Conservation (phyloP, 2,888 invertebrate genomes). For the Podabrus alpinus region DNA sequence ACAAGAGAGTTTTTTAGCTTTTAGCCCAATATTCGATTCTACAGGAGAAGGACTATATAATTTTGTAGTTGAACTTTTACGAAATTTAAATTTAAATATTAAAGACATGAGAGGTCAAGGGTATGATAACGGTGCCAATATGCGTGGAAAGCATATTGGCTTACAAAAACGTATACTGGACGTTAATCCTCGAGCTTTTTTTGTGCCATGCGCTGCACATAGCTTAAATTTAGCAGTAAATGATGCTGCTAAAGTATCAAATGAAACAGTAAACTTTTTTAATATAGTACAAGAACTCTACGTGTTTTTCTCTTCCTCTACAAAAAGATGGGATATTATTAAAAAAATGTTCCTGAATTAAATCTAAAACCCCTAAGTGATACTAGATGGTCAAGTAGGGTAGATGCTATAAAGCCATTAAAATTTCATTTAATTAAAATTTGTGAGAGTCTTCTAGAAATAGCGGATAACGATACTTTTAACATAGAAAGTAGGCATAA, state of each 20-base stretch:
- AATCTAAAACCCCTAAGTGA: slow-evolving; percentile 5
- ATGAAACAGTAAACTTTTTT: slow-evolving; percentile 28
- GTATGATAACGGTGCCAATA: too few species aligned
- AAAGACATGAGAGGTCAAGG: too few species aligned
- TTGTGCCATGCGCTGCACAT: too few species aligned
- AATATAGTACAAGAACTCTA: slow-evolving; percentile 32
- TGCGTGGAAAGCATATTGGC: too few species aligned
- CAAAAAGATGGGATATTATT: slow-evolving; percentile 14
- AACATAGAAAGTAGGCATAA: too few species aligned
- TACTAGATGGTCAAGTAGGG: slow-evolving; percentile 15
- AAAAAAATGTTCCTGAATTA: not conserved
- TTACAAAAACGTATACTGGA: too few species aligned
- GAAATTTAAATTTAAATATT: not conserved
- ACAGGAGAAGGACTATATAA: not conserved
- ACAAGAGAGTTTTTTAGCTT: not conserved
- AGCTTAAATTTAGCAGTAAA: too few species aligned
- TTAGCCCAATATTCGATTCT: not conserved
- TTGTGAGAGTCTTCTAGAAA: not conserved
- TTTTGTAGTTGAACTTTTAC: not conserved
- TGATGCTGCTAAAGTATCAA: slow-evolving; percentile 9
- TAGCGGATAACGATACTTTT: too few species aligned
- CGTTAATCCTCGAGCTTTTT: too few species aligned
- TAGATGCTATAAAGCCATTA: slow-evolving; percentile 9
- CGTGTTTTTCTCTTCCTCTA: slow-evolving; percentile 31
- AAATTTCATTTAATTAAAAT: not conserved